Evolutionary conservation across 2,888 invertebrate genomes (phyloP), one percentile per base, ranked within the genome.

Genomic region (Nomada hirtipes): DNA sequence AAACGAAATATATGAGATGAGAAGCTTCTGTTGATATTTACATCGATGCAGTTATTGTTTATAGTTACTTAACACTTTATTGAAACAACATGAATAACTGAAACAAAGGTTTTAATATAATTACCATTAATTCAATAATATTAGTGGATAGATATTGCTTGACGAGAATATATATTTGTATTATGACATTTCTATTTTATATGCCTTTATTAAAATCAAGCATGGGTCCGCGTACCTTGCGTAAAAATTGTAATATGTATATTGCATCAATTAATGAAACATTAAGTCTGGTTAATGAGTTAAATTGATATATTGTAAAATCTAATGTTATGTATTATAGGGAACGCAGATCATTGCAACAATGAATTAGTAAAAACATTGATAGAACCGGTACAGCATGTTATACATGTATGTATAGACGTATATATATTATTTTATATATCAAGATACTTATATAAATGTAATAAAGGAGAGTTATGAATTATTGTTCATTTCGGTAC

Each of bases 301-400:
- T 42, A 47, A 52, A 15, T n/a, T 18, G 52, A 15, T 23, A 50
- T 13, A 15, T 61, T 55, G 3, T 55, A 15, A 55, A 36, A 29
- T 20, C 36, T 29, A 47, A 60, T 47, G 2, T 57, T 72, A 10
- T 77, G 20, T 77, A 55, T 78, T 81, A 18, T 71, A 88, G 89
- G 82, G 23, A 84, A 75, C 65, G 69, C 85, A 50, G 85, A 88
- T 81, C 80, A 81, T 44, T 86, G 83, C 61, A 88, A 88, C 68
- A 88, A 86, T 70, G 88, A 88, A 73, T 74, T 86, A 82, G 57
- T 81, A 29, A 88, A 88, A 79, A 29, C 86, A 61, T 29, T 72
- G 15, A 85, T 76, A 76, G 88, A 88, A 47, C 75, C 81, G 23
- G 57, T 76, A 63, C 85, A 86, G 29, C 83, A 84, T 75, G 63